These are phyloP conservation scores for Delichon dasypus DNA, from an alignment of 2,797 vertebrate species.

Conservation along the genomic window DNA sequence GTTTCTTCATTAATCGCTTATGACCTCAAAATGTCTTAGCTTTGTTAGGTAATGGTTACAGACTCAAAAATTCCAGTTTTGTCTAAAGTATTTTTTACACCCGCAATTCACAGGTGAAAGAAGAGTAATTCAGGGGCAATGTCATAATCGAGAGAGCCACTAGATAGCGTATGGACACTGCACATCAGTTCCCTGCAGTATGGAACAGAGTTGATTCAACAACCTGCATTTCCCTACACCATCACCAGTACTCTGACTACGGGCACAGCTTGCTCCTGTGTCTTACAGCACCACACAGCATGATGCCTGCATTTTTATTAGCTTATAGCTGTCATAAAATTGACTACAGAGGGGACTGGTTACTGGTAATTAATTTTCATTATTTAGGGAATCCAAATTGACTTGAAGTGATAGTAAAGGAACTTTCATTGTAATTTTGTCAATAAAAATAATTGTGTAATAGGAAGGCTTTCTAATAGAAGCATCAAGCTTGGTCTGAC, in stretches of 20 bases:
- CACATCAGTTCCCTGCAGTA: background rate
- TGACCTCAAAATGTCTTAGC: background rate
- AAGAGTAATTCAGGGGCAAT: background rate
- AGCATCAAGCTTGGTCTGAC: background rate
- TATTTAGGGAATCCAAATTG: background rate
- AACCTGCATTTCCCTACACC: background rate
- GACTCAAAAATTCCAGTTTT: background rate
- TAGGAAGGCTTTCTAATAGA: background rate
- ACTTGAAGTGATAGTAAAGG: background rate
- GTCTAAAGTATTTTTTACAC: background rate
- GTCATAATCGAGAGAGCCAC: background rate
- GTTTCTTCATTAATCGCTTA: background rate
- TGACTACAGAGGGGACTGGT: background rate
- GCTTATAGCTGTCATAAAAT: background rate
- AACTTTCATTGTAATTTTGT: background rate
- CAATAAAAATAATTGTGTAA: background rate
- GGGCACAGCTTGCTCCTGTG: background rate
- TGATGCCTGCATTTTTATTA: background rate
- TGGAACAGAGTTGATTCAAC: background rate
- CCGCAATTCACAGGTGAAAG: background rate
- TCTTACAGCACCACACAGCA: background rate
- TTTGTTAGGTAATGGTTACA: background rate
- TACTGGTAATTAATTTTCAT: background rate
- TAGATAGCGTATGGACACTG: constrained; percentile 30
- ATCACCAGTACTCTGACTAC: background rate